A percentile compares a stretch with the other conserved stretches of the same genome.
Conservation (phyloP, 1,140 invertebrate genomes). For the Acromyrmex heyeri region DNA sequence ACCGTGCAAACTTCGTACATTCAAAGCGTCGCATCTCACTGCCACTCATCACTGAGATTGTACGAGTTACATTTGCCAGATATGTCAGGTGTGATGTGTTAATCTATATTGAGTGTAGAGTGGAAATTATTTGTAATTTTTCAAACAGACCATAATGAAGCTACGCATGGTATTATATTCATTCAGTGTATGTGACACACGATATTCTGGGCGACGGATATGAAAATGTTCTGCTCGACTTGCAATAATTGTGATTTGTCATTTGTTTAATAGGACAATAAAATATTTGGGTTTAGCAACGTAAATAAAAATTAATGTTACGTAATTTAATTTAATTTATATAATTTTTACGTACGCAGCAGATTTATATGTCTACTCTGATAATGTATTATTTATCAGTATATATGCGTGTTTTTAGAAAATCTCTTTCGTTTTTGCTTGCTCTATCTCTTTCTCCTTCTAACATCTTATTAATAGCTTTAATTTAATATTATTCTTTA, state of each 20-base stretch:
- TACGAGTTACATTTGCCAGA: not conserved
- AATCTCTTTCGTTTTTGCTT: not conserved
- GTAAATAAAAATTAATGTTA: constrained; percentile 35
- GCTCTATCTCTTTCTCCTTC: not conserved
- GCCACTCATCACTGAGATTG: constrained; percentile 40
- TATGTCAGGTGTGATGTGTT: constrained; percentile 26
- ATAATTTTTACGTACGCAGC: constrained; percentile 14
- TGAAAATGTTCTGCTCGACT: not conserved
- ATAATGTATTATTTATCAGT: not conserved
- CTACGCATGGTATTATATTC: constrained; percentile 11
- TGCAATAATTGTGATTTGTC: constrained; percentile 38
- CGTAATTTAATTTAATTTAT: constrained; percentile 27
- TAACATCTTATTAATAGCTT: not conserved
- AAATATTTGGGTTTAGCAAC: constrained; percentile 38
- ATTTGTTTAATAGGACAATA: constrained; percentile 40
- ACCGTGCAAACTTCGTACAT: not conserved
- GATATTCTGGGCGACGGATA: not conserved
- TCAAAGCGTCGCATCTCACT: constrained; percentile 13
- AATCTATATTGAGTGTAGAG: constrained; percentile 40
- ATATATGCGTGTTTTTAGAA: constrained; percentile 18
- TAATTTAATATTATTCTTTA: not conserved
- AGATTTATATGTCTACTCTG: not conserved
- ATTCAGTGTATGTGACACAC: constrained; percentile 1
- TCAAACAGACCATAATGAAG: constrained; percentile 29
- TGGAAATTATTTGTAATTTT: constrained; percentile 48